These are phyloP conservation scores for Rhogogaster chlorosoma DNA, from an alignment of 2,888 invertebrate species.

Conservation along the genomic window DNA sequence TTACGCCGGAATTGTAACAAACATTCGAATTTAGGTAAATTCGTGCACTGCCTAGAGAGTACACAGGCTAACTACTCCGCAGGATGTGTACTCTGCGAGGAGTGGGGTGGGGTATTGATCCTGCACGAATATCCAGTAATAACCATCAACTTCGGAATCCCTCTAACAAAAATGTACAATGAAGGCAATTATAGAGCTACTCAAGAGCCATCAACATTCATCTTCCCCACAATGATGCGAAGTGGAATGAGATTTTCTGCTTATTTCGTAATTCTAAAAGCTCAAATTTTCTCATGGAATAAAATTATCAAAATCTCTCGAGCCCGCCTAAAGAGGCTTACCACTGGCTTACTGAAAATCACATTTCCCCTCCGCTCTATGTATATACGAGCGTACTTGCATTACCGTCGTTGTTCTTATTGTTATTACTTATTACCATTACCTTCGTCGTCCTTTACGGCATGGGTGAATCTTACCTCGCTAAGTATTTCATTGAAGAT, in stretches of 20 bases:
- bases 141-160: not conserved
- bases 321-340: constrained; percentile 25
- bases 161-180: not conserved
- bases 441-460: not conserved
- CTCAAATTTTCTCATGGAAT: not conserved
- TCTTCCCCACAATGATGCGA: constrained; percentile 7
- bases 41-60: too few relatives aligned
- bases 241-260: constrained; percentile 38
- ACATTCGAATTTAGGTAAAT: not conserved
- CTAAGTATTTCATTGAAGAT: not conserved
- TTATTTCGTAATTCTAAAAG: constrained; percentile 39
- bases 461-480: not conserved
- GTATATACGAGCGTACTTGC: not conserved
- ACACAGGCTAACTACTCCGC: not conserved
- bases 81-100: not conserved
- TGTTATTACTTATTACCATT: not conserved
- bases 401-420: constrained; percentile 10
- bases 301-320: constrained; percentile 40
- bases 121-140: not conserved
- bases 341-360: constrained; percentile 41
- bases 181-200: constrained; percentile 27
- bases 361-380: constrained; percentile 14
- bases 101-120: not conserved
- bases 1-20: not conserved
- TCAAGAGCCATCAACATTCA: constrained; percentile 36